Evolutionary conservation across 2,888 invertebrate species (phyloP).

Genomic region (Sisyra terminalis): DNA sequence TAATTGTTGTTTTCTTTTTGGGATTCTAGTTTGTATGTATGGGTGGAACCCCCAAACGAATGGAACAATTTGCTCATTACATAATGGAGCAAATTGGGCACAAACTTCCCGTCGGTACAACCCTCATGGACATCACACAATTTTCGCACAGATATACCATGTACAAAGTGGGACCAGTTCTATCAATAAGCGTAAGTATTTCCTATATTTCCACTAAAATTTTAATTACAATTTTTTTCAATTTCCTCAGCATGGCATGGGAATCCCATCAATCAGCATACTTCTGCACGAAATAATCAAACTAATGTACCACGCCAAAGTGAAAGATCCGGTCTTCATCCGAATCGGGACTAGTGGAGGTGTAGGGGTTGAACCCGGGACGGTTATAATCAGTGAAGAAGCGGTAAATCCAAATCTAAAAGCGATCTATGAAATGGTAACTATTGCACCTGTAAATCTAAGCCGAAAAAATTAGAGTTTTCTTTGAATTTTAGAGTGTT

Average conservation of each 20-base stretch:
- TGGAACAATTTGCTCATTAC: constrained; percentile 84
- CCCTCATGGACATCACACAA: constrained; percentile 75
- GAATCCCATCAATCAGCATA: constrained; percentile 89
- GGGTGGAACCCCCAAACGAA: constrained; percentile 88
- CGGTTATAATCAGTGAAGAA: constrained; percentile 84
- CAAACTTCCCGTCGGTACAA: constrained; percentile 76
- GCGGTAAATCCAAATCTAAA: constrained; percentile 77
- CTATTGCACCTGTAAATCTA: constrained; percentile 16
- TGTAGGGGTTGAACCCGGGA: constrained; percentile 81
- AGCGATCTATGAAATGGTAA: constrained; percentile 69
- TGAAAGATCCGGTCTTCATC: constrained; percentile 78
- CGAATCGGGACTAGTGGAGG: constrained; percentile 91
- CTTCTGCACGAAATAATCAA: constrained; percentile 93
- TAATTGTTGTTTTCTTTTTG: constrained; percentile 6
- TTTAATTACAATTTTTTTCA: constrained; percentile 1
- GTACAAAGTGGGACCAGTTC: constrained; percentile 86
- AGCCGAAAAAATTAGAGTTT: neutral
- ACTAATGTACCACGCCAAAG: constrained; percentile 84
- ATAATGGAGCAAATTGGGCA: constrained; percentile 83
- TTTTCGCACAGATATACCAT: constrained; percentile 87
- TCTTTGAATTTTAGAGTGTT: constrained; percentile 40
- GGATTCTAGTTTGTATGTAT: constrained; percentile 85
- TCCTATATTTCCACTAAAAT: neutral
- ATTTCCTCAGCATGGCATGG: constrained; percentile 84
- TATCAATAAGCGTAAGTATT: constrained; percentile 65